Base-by-base conservation (phyloP, 2,888 invertebrate genomes). In the Andricus curvator region DNA sequence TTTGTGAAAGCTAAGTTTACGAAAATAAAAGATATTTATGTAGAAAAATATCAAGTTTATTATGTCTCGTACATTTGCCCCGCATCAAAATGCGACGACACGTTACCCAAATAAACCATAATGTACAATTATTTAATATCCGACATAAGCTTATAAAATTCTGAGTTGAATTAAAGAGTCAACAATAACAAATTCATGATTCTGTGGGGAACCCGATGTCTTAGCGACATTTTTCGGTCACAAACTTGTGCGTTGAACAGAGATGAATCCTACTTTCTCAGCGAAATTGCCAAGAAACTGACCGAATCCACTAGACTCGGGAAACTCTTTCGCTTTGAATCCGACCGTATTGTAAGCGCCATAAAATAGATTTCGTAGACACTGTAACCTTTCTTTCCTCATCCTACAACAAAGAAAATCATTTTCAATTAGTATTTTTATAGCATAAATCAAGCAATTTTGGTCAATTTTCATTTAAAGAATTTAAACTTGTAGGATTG, bases 311-410 rank as follows among this genome's bases (percentile, higher is more conserved):
- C 93, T 93, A 41, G 93, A 91, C 78, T 94, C 94, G 37, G 93
- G 92, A 78, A 93, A 93, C 85, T 93, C 93, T 85, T 94, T 94
- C 89, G 93, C 93, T 85, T 93, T 94, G 84, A 94, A 93, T 65
- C 94, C 94, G 82, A 94, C 93, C 13, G 94, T 93, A 86, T 93
- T 93, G 88, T 95, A 95, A 70, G 93, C 93, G 85, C 93, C 93
- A 87, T 94, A 94, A 89, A 95, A 95, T 81, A 94, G 90, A 86
- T 93, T 92, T 83, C 95, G 92, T n/a, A 95, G 93, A 79, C 93
- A 92, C 76, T 94, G 93, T 82, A 95, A 91, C 81, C 93, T 93
- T 82, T 94, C 94, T 85, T 93, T 93, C 79, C 95, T 93, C 81
- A 93, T 91, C 86, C 92, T 94, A 89, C 80, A 78, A 82, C 67